These are phyloP conservation scores for Pangasius krempfi DNA, from an alignment of 2,797 vertebrate species.

Conservation along the genomic window DNA sequence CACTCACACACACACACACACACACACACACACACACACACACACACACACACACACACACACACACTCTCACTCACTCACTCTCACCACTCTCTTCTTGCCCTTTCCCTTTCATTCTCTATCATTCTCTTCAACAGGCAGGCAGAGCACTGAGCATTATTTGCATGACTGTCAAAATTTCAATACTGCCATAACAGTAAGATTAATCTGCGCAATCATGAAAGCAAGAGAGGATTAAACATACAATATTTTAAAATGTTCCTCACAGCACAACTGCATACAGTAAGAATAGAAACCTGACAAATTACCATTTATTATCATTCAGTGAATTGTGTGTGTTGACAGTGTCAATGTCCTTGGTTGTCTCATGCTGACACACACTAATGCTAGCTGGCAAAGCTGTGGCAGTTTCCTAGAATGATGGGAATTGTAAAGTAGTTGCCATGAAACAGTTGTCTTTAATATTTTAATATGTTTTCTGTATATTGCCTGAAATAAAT, in stretches of 20 bases:
- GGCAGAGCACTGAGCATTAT: neutral
- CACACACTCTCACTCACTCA: neutral
- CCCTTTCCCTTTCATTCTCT: neutral
- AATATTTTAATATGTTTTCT: conserved; percentile 12
- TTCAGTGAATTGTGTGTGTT: neutral
- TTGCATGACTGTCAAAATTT: conserved; percentile 15
- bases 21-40: no score
- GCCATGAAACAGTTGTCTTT: conserved; percentile 6
- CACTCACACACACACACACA: no score
- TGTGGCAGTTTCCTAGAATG: neutral
- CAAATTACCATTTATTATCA: conserved; percentile 23
- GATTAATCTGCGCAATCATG: conserved; percentile 20
- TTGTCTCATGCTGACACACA: conserved; percentile 10
- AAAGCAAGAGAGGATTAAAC: conserved; percentile 19
- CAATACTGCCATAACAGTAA: conserved; percentile 9
- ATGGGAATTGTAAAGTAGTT: conserved; percentile 9
- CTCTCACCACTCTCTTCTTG: neutral
- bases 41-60: neutral
- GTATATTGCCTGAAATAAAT: neutral
- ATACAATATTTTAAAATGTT: conserved; percentile 16
- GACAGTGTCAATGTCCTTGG: conserved; percentile 6
- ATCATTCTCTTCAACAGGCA: neutral
- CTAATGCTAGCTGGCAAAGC: neutral
- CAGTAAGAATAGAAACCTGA: neutral
- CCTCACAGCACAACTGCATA: neutral